phyloP scores from a whole-genome alignment of 92 coral and sea anemone genomes.

The Porites lobata region DNA sequence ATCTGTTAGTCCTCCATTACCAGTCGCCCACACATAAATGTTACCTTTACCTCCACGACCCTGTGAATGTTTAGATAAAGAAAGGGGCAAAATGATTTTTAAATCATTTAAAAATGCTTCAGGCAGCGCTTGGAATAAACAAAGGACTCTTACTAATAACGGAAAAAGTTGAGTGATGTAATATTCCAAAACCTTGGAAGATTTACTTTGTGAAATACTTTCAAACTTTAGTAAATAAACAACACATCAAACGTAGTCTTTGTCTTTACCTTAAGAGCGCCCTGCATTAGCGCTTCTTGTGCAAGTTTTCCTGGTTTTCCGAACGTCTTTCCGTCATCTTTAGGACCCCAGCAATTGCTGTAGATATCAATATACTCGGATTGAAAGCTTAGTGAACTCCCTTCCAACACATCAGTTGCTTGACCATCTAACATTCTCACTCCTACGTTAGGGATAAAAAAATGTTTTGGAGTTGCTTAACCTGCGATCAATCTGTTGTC shows the following conservation, averaged over 20 bases:
- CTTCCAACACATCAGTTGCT: constrained; percentile 98
- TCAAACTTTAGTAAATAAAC: too few relatives aligned
- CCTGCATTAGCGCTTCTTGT: constrained; percentile 97
- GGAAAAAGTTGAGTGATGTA: too few relatives aligned
- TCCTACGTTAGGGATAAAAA: constrained; percentile 46
- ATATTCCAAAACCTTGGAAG: too few relatives aligned
- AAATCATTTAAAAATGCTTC: too few relatives aligned
- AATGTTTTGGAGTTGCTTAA: neutral
- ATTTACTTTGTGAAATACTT: too few relatives aligned
- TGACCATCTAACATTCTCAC: constrained; percentile 99
- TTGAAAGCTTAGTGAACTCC: constrained; percentile 98
- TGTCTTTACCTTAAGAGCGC: constrained; percentile 86
- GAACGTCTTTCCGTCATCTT: constrained; percentile 99
- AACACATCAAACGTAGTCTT: too few relatives aligned
- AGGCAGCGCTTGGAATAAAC: too few relatives aligned
- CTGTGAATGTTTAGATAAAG: constrained; percentile 29
- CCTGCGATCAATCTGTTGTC: too few relatives aligned
- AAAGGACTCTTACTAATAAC: too few relatives aligned
- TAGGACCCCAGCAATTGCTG: constrained; percentile 99
- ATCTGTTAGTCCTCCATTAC: constrained; percentile 95
- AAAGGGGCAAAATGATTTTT: too few relatives aligned
- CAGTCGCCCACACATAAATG: constrained; percentile 96
- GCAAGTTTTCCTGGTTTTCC: constrained; percentile 99
- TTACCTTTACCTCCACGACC: constrained; percentile 96
- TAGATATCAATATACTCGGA: constrained; percentile 97